Evolutionary conservation across 2,888 invertebrate genomes (phyloP), one percentile per base, ranked within the genome.

Genomic region (Zele albiditarsus): DNA sequence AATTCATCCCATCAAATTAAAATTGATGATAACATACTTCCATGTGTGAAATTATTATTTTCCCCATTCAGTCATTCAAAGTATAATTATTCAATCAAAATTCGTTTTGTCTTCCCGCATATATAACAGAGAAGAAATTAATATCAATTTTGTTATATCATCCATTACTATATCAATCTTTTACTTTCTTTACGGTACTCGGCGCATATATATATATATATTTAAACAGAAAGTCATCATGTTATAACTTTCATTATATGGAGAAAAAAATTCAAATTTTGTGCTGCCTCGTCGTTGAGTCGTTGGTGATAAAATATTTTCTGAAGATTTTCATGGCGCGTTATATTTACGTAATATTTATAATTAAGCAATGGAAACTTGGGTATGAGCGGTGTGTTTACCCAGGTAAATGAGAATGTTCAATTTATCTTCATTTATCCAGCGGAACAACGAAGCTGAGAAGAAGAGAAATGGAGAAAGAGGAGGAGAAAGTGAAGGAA

Each of bases 81-180:
- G 68, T 68, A n/a, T n/a, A 28, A 68, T 68, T 31, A 57, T 68
- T 68, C 33, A 68, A 68, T 57, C 28, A 68, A 68, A 68, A 49
- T 68, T 46, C 25, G 23, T 65, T 23, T 14, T n/a, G 14, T 20
- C 23, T 63, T 33, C 33, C n/a, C 4, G 5, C 8, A 16, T 60
- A 31, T 8, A 8, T 20, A 20, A 46, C 14, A 3, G 12, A 3
- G 8, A 5, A 33, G n/a, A 20, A 63, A 63, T 63, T 63, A 38
- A 31, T 31, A 62, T n/a, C 62, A 31, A 28, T 62, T n/a, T 62
- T n/a, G 28, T 62, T 8, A 31, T n/a, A 28, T 31, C 20, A 53
- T 53, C 6, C n/a, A 53, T 20, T 23, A 53, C n/a, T 20, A 53
- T 53, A 53, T 23, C n/a, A 20, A 53, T 53, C n/a, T 53, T 20